These are phyloP conservation scores for Volucella inanis DNA, from an alignment of 2,888 invertebrate species.

Conservation along the genomic window DNA sequence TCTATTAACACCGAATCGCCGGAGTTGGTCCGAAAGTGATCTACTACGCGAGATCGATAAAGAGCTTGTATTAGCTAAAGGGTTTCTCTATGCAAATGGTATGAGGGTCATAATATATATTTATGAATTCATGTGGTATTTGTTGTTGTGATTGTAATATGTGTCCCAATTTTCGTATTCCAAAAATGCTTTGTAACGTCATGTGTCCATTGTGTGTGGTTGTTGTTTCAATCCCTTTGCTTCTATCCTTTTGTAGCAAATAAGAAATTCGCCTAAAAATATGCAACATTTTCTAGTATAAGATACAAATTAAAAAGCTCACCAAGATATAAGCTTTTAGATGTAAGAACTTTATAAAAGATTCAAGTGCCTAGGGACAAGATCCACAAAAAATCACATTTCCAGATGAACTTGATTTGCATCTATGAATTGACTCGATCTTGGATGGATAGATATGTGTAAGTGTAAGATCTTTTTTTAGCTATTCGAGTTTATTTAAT, in stretches of 20 bases:
- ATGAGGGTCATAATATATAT: conserved; percentile 58
- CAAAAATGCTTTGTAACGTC: not conserved
- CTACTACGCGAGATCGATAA: conserved; percentile 88
- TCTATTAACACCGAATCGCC: conserved; percentile 80
- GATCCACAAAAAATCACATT: too few species aligned
- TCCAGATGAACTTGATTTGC: conserved; percentile 18
- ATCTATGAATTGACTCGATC: conserved; percentile 7
- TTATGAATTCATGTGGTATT: conserved; percentile 50
- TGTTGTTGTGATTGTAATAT: conserved; percentile 6
- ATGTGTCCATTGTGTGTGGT: conserved; percentile 8
- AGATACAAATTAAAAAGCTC: not conserved
- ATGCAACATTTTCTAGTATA: conserved; percentile 54
- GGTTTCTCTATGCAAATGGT: conserved; percentile 85
- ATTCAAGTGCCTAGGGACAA: not conserved
- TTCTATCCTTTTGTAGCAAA: not conserved
- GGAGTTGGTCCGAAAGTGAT: conserved; percentile 83
- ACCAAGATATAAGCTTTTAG: conserved; percentile 8
- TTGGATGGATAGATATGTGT: conserved; percentile 23
- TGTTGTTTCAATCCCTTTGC: not conserved
- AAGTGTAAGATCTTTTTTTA: conserved; percentile 1
- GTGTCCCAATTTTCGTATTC: conserved; percentile 27
- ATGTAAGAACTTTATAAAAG: conserved; percentile 32
- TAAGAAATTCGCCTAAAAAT: conserved; percentile 44
- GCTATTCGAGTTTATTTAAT: conserved; percentile 28
- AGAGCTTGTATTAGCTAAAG: conserved; percentile 84